These are phyloP conservation scores for Drosophila elegans DNA, from an alignment of 1,140 invertebrate genomes.

Conservation along the genomic window DNA sequence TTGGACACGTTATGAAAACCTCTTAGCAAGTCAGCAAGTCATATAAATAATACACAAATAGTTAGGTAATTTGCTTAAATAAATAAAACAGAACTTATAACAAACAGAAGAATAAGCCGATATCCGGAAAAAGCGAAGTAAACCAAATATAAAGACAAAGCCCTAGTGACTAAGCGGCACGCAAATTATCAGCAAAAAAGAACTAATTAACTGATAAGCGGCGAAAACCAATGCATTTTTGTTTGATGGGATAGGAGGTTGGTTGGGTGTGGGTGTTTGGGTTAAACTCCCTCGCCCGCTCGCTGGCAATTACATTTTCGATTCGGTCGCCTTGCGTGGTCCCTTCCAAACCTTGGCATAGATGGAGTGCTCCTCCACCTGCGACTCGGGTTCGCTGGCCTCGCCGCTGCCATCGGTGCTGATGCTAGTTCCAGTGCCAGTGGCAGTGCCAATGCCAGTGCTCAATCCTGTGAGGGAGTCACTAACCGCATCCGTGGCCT, in stretches of 20 bases:
- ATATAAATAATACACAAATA: background rate
- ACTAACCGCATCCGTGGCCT: constrained; percentile 17
- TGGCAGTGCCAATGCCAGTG: background rate
- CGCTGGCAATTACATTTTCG: constrained; percentile 78
- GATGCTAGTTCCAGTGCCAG: background rate
- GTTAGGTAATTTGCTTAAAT: background rate
- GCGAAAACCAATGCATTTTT: constrained; percentile 1
- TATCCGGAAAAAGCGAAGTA: background rate
- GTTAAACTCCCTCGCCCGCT: constrained; percentile 17
- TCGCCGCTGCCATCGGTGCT: constrained; percentile 16
- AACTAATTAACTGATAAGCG: constrained; percentile 4
- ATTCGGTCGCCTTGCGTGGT: constrained; percentile 83
- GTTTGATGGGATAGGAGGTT: background rate
- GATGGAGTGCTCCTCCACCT: constrained; percentile 77
- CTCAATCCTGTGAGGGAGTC: constrained; percentile 24
- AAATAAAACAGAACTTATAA: background rate
- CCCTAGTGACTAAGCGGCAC: constrained; percentile 1
- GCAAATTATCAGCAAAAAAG: constrained; percentile 12
- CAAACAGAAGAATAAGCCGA: background rate
- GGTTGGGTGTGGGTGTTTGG: background rate
- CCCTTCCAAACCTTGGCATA: constrained; percentile 85
- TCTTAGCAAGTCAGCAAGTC: background rate
- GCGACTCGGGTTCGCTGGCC: constrained; percentile 39
- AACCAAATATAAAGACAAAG: constrained; percentile 3
- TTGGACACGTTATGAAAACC: background rate